Evolutionary conservation across 2,888 invertebrate species (phyloP), one percentile per base, ranked within the genome.

Genomic region (Carabus problematicus): DNA sequence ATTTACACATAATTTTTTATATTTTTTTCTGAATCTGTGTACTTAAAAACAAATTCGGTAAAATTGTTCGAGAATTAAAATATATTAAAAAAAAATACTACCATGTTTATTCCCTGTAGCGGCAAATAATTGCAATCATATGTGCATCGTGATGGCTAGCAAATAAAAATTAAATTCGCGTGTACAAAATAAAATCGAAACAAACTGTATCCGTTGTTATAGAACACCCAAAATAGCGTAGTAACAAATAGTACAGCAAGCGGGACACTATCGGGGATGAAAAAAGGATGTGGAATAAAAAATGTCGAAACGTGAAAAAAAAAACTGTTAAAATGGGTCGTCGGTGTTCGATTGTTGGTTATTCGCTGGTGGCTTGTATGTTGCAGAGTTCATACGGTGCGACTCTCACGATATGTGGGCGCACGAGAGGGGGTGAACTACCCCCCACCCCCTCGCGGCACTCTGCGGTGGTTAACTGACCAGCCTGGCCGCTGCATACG

Each of bases 391-490:
- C 56, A 56, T 39, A 56, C 55, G 39, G n/a, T 55, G 6, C 14
- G 12, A 14, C 49, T 49, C 49, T 49, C 49, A 49, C 52, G 52
- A 52, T 52, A 16, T 18, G 12, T 14, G 19, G 12, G 16, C 19
- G 9, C 12, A 9, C 12, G 18, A 14, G 29, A 3, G 19, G 19
- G 16, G 14, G 9, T 18, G 14, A 14, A 11, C 54, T 18, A 54
- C 9, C 56, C 18, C 12, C 56, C 1, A 39, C 19, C 56, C 40
- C 7, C 56, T 39, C 55, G 19, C 39, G 16, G 72, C 73, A 77
- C 79, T 78, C 79, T 82, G 82, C 75, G 82, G 82, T 81, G 80
- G 80, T 80, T 81, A 81, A 82, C 81, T 82, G 81, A 80, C 82
- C 81, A 81, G 81, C 76, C 79, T 76, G 80, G 79, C 80, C 81